Base-by-base conservation (phyloP, 2,888 invertebrate genomes). In the Platycheirus rosarum region DNA sequence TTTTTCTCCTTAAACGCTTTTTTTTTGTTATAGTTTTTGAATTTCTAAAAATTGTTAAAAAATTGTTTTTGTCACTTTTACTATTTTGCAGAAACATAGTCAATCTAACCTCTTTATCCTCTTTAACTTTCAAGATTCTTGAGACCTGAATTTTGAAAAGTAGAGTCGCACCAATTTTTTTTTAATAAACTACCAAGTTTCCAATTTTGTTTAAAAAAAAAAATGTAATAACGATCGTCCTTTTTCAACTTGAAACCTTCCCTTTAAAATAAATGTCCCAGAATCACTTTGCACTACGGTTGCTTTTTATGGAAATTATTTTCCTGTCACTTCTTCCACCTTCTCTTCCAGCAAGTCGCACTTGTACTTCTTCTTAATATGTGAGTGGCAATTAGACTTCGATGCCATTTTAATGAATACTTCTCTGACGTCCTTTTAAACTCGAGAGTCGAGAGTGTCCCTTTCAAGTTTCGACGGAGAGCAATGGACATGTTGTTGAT, bases 301-400 rank as follows among this genome's bases (percentile, higher is more conserved):
- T 55, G 13, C 37, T 57, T 57, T 75, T 75, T 76, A 82, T 71
- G 48, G 48, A 66, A 55, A 82, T 62, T 48, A 40, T 37, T 63
- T 48, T 76, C 69, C 48, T 63, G 55, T 37, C 51, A 66, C 66
- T 82, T 66, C 71, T 20, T 55, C 49, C 14, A 11, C 76, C 13
- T 23, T 11, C 55, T 18, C 32, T n/a, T 3, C 4, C 14, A 40
- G 20, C 37, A 35, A 20, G 20, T n/a, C n/a, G n/a, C 32, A 35
- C 11, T 35, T 42, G 65, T 29, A 62, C 46, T 26, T 49, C 44
- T 40, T 40, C 62, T 66, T 68, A 68, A 62, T 70, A 62, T 77
- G 77, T 77, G 71, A 84, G 84, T 84, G 84, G 84, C 84, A 84
- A 84, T 84, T 84, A 84, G 84, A 78, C 77, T 84, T 84, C 78